Evolutionary conservation across 53 echinoderm and acorn worm genomes (phyloP), one percentile per base, ranked within the genome.

Genomic region (Holothuria scabra): DNA sequence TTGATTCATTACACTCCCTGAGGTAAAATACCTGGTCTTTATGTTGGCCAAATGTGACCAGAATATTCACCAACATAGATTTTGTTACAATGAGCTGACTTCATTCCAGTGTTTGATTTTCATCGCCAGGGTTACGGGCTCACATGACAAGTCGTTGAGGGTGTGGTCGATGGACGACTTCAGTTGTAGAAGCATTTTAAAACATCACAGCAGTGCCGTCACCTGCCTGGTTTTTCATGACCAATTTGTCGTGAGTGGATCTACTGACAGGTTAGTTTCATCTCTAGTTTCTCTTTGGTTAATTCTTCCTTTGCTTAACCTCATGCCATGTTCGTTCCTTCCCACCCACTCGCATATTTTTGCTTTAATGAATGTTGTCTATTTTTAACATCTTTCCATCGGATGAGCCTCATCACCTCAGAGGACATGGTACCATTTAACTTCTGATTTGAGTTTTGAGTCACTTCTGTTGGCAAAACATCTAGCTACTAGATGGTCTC

Each of bases 201-300:
- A 72, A 26, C 89, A 89, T 70, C 99, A 99, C 31, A 75, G 81
- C 29, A 89, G 95, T 62, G 93, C 87, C 25, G 90, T 99, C 76
- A 95, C 99, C 33, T 94, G 99, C 69, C 72, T 99, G 59, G 74
- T 87, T 33, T 86, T 99, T 85, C 89, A 99, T 68, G 91, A 89
- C 28, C 82, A 79, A 32, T 76, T 83, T 66, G 83, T 92, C 72
- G 88, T 91, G 58, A 91, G 91, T 74, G 94, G 99, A 30, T 95
- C 99, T 11, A 85, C 93, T 60, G 99, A 99, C 88, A 90, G 89
- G 99, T 99, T 93, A 83, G 92, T 70, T 25, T 28, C 22, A 19
- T 44, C 26, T 26, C 32, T 25, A 32, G 28, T 22, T 72, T 48
- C 72, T 49, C 8, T 25, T 26, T 72, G 7, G 0, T 25, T 5